Evolutionary conservation across 2,113 vertebrate species (phyloP).

Genomic region (Percina caprodes): DNA sequence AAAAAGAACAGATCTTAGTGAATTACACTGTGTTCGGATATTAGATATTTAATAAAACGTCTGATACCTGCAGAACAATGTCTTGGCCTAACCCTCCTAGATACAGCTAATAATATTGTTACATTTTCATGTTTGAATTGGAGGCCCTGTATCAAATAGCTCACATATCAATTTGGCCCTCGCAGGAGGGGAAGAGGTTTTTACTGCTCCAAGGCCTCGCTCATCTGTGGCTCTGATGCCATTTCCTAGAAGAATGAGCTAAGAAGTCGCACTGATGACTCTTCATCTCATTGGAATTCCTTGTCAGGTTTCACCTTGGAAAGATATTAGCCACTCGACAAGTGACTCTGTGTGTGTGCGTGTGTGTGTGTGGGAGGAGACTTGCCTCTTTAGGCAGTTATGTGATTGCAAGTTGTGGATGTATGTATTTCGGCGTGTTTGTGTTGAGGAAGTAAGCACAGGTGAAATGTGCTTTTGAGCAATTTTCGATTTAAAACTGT

Average conservation of each 20-base stretch:
- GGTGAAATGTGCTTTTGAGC: constrained; percentile 14
- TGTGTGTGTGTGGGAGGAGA: constrained; percentile 16
- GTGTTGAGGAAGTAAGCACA: constrained; percentile 3
- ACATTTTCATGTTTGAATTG: constrained; percentile 24
- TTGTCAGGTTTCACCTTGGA: constrained; percentile 84
- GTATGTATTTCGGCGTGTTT: constrained; percentile 3
- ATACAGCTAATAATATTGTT: constrained; percentile 12
- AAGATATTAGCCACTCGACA: constrained; percentile 75
- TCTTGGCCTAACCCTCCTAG: not conserved
- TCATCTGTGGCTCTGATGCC: constrained; percentile 70
- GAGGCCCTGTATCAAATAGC: constrained; percentile 39
- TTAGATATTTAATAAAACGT: constrained; percentile 7
- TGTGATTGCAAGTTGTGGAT: constrained; percentile 15
- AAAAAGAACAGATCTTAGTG: not conserved
- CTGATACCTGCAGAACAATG: not conserved
- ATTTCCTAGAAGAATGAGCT: constrained; percentile 83
- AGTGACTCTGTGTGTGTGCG: constrained; percentile 66
- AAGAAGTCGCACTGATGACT: constrained; percentile 80
- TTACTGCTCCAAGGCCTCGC: constrained; percentile 54
- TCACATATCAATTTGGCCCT: constrained; percentile 29
- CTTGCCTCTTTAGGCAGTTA: constrained; percentile 41
- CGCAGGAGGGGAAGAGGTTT: constrained; percentile 38
- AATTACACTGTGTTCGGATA: not conserved
- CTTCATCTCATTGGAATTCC: constrained; percentile 88
- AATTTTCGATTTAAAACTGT: constrained; percentile 3